phyloP scores from a whole-genome alignment of 2,113 vertebrate species.

The Etheostoma spectabile region DNA sequence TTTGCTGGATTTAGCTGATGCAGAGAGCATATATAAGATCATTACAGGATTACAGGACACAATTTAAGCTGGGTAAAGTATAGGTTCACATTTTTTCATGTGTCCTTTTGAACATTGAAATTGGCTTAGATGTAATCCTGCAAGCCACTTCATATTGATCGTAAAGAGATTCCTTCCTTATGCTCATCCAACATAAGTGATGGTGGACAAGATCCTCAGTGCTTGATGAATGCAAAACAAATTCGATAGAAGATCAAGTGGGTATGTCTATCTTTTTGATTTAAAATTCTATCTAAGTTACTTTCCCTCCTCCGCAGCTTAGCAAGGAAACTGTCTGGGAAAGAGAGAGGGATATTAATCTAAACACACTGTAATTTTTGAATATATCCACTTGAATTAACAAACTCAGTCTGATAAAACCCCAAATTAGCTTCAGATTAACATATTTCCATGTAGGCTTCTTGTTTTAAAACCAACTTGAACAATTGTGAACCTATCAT shows the following conservation, averaged over 20 bases:
- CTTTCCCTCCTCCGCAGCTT: background rate
- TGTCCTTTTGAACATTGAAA: background rate
- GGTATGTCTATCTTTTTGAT: background rate
- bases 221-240: background rate
- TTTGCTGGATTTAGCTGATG: background rate
- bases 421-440: background rate
- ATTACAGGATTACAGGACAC: background rate
- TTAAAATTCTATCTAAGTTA: background rate
- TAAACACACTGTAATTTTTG: background rate
- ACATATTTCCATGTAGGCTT: background rate
- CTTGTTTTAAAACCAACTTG: background rate
- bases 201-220: background rate
- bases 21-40: background rate
- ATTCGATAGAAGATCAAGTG: background rate
- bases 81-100: background rate
- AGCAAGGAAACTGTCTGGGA: background rate
- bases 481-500: background rate
- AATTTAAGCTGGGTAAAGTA: background rate
- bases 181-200: background rate
- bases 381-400: background rate
- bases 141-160: background rate
- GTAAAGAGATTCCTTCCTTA: background rate
- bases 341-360: background rate
- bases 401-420: background rate
- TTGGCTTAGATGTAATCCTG: background rate